Evolutionary conservation across 35 echinoderm and acorn worm species (phyloP), one percentile per base, ranked within the genome.

Genomic region (Holothuria glaberrima): DNA sequence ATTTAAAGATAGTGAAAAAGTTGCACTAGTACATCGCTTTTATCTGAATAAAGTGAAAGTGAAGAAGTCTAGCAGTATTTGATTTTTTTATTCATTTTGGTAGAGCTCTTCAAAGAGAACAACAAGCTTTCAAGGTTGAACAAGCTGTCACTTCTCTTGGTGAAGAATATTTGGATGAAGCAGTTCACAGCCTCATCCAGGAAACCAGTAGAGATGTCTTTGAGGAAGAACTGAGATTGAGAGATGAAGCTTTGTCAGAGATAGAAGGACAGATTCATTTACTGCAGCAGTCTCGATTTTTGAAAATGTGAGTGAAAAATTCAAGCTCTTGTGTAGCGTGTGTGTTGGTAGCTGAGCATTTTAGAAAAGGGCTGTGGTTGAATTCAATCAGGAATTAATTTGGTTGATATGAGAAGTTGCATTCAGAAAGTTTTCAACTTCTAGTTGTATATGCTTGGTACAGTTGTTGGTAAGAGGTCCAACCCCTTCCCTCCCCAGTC

Each of bases 231-330:
- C 26, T 92, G 45, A 20, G 24, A 35, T 45, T 64, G 13, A 46
- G 94, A 44, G 92, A 93, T 41, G 64, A 88, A 64, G 75, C 75
- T 30, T 86, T 97, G 10, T 83, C 83, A 30, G 94, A 93, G 38
- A 88, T 93, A 34, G 83, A 87, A 34, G 58, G 52, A 22, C 62
- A 48, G 19, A 58, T 93, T 14, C 35, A 83, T 41, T 30, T 90
- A 21, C 80, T 75, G 14, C 72, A 90, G 26, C n/a, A 70, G 33
- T 79, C 56, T 21, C 90, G 73, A 87, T 90, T 80, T 73, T 93
- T 93, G 21, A 83, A 97, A 63, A 97, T 87, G 94, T 97, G 75
- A 82, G 87, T 18, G 22, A 27, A 32, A 36, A 80, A 62, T 59
- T n/a, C n/a, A n/a, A n/a, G 30, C 22, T 18, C 1, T 31, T 0